Base-by-base conservation (phyloP, 2,113 vertebrate genomes). In the Bos indicus region DNA sequence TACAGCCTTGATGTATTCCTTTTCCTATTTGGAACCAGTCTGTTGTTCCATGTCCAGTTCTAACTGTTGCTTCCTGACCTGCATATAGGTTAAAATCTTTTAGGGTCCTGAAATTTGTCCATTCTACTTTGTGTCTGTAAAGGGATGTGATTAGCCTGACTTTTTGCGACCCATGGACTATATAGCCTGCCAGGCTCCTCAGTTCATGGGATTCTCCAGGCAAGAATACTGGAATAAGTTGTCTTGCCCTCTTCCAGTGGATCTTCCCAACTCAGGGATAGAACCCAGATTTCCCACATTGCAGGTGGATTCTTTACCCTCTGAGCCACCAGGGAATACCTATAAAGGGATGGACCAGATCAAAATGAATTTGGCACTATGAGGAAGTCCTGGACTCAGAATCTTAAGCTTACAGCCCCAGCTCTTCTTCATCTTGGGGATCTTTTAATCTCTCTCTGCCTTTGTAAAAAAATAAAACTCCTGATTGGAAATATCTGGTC, bases 211-310 rank as follows among this genome's bases (percentile, higher is more conserved):
- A 71, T 71, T 71, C 67, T 71, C n/a, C 67, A 71, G 67, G 67
- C 67, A 71, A 71, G n/a, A 71, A 71, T 40, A 71, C n/a, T 71
- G 67, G 10, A 40, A 40, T 40, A 40, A 71, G 10, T 40, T 71
- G 67, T 40, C n/a, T 40, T 40, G n/a, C 19, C 19, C 19, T 23
- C 67, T 40, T 71, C 10, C 11, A 40, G 67, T 36, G 67, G n/a
- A 23, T 40, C 67, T 36, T 40, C 67, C n/a, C 67, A 40, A 6
- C 19, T 12, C 19, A 71, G 67, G 67, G 9, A 40, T n/a, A 40
- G n/a, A 71, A 23, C n/a, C n/a, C n/a, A 71, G n/a, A 40, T 23
- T 40, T 71, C 19, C n/a, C 0, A 0, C 19, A 40, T 23, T 23
- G n/a, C n/a, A 40, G n/a, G 10, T 10, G 6, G n/a, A 71, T 71